phyloP scores from a whole-genome alignment of 2,888 invertebrate genomes.

The Cordylochernes scorpioides region DNA sequence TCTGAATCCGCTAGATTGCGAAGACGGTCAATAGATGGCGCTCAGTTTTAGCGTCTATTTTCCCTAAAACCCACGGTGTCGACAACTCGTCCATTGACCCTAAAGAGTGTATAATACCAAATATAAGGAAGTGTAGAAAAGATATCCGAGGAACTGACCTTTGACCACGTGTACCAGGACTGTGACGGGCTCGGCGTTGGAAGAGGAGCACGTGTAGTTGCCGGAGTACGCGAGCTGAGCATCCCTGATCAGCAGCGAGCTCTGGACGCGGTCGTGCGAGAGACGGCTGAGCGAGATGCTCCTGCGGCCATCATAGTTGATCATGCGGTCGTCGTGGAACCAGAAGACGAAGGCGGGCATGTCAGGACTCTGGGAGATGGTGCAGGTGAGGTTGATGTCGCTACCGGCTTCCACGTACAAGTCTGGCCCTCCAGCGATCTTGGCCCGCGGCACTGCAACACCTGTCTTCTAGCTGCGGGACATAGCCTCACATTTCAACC shows the following conservation, averaged over 20 bases:
- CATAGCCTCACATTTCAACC: no score
- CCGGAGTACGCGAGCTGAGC: conserved; percentile 56
- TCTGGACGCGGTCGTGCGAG: conserved; percentile 52
- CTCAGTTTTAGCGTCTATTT: no score
- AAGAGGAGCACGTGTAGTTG: conserved; percentile 66
- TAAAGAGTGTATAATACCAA: no score
- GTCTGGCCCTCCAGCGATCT: conserved; percentile 56
- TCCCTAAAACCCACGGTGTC: no score
- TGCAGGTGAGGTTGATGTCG: conserved; percentile 53
- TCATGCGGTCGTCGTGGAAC: conserved; percentile 79
- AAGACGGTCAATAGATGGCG: no score
- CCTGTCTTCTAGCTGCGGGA: no score
- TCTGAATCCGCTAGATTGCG: no score
- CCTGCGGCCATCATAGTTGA: conserved; percentile 49
- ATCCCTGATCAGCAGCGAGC: conserved; percentile 50
- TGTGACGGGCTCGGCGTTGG: conserved; percentile 51
- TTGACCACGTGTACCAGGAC: conserved; percentile 59
- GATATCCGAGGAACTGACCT: no score
- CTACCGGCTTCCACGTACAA: conserved; percentile 67
- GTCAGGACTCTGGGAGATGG: conserved; percentile 68
- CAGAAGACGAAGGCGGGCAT: conserved; percentile 82
- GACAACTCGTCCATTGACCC: no score
- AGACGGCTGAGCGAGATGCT: conserved; percentile 56
- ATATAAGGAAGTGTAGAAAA: no score
- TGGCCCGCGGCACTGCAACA: conserved; percentile 58